Conservation (phyloP, 2,113 vertebrate genomes). For the Tauraco erythrolophus region DNA sequence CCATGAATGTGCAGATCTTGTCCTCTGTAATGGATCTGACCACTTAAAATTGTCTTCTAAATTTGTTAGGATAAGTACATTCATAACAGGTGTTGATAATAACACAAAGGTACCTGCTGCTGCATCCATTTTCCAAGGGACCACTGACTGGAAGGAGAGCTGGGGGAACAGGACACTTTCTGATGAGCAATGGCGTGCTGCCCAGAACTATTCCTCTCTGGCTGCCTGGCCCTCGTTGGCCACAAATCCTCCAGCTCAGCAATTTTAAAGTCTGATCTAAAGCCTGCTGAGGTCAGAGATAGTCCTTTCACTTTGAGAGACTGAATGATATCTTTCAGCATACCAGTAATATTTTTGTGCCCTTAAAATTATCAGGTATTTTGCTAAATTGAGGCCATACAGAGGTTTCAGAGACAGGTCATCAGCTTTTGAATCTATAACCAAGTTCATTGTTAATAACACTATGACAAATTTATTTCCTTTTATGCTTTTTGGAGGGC, state of each 20-base stretch:
- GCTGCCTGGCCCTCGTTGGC: background rate
- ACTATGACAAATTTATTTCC: background rate
- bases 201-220: background rate
- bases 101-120: background rate
- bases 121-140: background rate
- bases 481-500: background rate
- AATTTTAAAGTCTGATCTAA: background rate
- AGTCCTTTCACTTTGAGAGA: background rate
- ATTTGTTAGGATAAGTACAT: background rate
- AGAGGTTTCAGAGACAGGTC: background rate
- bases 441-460: background rate
- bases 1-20: rapidly evolving
- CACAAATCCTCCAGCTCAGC: background rate
- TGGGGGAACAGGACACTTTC: background rate
- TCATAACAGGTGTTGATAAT: background rate
- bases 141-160: background rate
- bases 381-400: background rate
- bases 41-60: background rate
- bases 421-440: background rate
- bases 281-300: background rate
- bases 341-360: background rate
- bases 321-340: background rate
- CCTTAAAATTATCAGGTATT: background rate
- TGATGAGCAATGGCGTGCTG: rapidly evolving
- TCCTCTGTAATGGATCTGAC: background rate